These are phyloP conservation scores for Cyanoderma ruficeps DNA, from an alignment of 2,113 vertebrate species.

Conservation along the genomic window DNA sequence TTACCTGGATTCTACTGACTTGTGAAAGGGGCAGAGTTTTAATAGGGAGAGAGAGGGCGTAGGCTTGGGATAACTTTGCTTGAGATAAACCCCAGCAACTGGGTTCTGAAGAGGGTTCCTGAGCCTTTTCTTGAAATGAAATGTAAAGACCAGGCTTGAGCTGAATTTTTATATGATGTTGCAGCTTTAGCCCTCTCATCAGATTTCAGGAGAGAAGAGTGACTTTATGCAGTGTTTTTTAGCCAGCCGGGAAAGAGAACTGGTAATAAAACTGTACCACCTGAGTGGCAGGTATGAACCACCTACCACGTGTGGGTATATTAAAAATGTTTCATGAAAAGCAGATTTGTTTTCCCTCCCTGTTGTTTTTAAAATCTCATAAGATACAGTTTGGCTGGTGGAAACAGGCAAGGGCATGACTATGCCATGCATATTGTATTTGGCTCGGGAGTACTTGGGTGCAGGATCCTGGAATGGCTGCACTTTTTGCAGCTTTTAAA, in stretches of 20 bases:
- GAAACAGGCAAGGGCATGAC: background rate
- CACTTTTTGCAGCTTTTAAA: background rate
- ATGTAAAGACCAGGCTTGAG: background rate
- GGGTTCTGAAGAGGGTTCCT: background rate
- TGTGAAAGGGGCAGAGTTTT: background rate
- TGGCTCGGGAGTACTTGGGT: background rate
- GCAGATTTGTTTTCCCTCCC: background rate
- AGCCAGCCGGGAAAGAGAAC: background rate
- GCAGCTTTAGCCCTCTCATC: background rate
- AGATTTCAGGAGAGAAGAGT: background rate
- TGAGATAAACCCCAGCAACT: background rate
- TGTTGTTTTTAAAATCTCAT: background rate
- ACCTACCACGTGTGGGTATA: background rate
- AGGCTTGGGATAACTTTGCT: background rate
- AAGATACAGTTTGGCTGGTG: background rate
- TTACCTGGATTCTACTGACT: background rate
- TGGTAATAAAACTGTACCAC: background rate
- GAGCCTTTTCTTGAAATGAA: background rate
- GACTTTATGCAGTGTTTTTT: background rate
- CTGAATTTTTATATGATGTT: background rate
- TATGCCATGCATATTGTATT: background rate
- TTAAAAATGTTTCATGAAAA: background rate
- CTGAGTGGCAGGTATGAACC: background rate
- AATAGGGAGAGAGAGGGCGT: background rate
- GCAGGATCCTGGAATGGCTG: background rate